A percentile compares a stretch with the other conserved stretches of the same genome.
These are phyloP conservation scores for Ranitomeya imitator DNA, from an alignment of 2,113 vertebrate genomes.

Conservation along the genomic window DNA sequence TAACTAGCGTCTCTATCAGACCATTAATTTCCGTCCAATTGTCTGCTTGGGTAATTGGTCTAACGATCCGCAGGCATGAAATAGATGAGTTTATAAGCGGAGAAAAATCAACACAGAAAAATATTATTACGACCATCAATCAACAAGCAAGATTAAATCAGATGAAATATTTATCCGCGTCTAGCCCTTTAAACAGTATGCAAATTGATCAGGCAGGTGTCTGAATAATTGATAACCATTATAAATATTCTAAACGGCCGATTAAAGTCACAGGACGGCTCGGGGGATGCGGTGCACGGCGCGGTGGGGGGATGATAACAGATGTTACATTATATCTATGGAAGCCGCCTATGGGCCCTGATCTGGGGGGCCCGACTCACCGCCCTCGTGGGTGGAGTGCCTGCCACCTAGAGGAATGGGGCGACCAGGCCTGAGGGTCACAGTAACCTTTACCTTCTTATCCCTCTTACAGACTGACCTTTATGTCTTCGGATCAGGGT, in stretches of 20 bases:
- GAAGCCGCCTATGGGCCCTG: no score
- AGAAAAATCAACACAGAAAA: conserved; percentile 15
- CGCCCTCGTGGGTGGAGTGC: neutral
- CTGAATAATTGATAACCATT: conserved; percentile 24
- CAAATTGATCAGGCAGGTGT: conserved; percentile 8
- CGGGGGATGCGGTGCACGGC: neutral
- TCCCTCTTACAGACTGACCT: neutral
- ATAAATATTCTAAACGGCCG: conserved; percentile 8
- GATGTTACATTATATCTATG: neutral
- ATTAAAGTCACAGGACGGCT: neutral
- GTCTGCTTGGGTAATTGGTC: neutral
- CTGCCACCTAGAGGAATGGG: neutral
- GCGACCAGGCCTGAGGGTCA: neutral
- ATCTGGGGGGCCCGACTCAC: neutral
- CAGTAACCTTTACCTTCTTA: neutral
- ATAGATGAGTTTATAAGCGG: neutral
- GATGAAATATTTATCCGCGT: neutral
- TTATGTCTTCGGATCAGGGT: neutral
- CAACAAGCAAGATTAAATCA: conserved; percentile 6
- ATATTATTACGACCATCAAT: conserved; percentile 20
- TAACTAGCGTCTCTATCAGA: neutral
- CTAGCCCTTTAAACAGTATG: conserved; percentile 3
- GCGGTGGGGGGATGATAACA: neutral
- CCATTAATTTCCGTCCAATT: neutral
- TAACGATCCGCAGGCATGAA: neutral